Percentiles rank a stretch among this genome's conserved stretches.
phyloP scores from a whole-genome alignment of 2,113 vertebrate genomes.

The Poecilia latipinna region DNA sequence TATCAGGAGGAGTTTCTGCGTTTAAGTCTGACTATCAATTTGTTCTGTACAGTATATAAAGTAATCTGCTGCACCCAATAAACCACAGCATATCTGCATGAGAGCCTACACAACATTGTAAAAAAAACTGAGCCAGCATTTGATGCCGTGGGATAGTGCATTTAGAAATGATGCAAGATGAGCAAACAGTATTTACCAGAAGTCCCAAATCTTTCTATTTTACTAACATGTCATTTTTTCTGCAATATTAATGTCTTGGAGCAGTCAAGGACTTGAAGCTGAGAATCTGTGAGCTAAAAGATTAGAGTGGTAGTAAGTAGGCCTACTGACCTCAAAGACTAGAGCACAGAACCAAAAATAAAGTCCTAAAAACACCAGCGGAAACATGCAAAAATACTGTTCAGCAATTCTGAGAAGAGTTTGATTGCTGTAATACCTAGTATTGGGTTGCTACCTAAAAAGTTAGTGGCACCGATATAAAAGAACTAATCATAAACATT shows the following conservation, averaged over 20 bases:
- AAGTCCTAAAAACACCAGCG: not conserved
- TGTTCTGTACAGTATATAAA: too few species aligned
- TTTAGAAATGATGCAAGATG: too few species aligned
- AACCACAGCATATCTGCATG: too few species aligned
- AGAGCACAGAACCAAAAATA: not conserved
- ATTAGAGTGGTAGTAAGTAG: not conserved
- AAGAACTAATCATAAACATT: too few species aligned
- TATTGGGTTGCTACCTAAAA: too few species aligned
- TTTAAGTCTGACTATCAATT: not conserved
- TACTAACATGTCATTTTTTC: not conserved
- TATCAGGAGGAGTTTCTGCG: not conserved
- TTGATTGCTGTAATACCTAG: too few species aligned
- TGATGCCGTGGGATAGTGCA: too few species aligned
- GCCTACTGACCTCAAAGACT: not conserved
- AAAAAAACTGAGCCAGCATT: too few species aligned
- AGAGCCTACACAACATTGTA: too few species aligned
- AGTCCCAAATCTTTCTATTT: not conserved
- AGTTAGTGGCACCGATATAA: too few species aligned
- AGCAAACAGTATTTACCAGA: not conserved
- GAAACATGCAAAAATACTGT: not conserved
- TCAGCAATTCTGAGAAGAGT: too few species aligned
- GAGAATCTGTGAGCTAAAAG: not conserved
- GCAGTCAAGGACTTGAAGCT: not conserved
- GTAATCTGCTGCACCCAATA: too few species aligned
- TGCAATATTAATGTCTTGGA: not conserved